phyloP scores from a whole-genome alignment of 2,113 vertebrate genomes.

The Lepus timidus region DNA sequence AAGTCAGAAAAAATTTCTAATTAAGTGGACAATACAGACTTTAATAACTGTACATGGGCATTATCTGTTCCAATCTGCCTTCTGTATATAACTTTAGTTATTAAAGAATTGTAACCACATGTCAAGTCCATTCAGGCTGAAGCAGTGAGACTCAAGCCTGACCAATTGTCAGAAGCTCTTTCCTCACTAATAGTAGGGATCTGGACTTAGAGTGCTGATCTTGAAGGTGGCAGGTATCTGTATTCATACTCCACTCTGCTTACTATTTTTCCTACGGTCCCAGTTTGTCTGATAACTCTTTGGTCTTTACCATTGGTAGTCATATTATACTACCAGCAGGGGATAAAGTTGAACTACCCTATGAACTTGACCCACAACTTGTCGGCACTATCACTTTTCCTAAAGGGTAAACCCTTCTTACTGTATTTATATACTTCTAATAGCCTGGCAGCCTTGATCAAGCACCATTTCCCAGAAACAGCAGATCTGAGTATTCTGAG shows the following conservation, averaged over 20 bases:
- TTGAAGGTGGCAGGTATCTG: not conserved
- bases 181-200: not conserved
- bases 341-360: not conserved
- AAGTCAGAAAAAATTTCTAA: constrained; percentile 35
- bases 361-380: not conserved
- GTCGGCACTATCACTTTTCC: not conserved
- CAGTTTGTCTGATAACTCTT: not conserved
- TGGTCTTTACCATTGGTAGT: not conserved
- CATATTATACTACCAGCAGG: not conserved
- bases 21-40: not conserved
- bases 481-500: not conserved
- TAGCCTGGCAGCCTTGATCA: not conserved
- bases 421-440: not conserved
- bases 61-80: not conserved
- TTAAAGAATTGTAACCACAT: not conserved
- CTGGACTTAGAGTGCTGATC: not conserved
- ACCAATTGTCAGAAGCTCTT: not conserved
- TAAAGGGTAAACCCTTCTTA: not conserved
- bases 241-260: not conserved
- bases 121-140: no score
- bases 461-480: not conserved
- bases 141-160: not conserved
- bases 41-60: not conserved
- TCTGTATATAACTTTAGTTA: not conserved
- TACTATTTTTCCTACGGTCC: fast-evolving